phyloP scores from a whole-genome alignment of 2,888 invertebrate species.

The Opisthograptis luteolata region DNA sequence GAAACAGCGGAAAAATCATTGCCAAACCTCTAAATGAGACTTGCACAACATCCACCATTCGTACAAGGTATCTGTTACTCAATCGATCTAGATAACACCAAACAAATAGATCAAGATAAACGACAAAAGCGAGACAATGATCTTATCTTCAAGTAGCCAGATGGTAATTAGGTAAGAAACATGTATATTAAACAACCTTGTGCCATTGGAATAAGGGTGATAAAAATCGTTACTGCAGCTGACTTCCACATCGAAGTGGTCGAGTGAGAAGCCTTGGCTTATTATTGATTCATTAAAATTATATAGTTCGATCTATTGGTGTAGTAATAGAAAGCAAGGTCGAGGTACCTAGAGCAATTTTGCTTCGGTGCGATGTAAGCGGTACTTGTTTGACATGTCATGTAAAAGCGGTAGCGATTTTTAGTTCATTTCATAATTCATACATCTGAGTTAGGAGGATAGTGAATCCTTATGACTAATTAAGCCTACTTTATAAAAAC shows the following conservation, averaged over 20 bases:
- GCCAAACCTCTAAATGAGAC: slow-evolving; percentile 39
- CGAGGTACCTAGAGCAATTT: slow-evolving; percentile 44
- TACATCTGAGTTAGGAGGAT: not conserved
- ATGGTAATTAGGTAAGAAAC: slow-evolving; percentile 53
- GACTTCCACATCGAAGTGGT: slow-evolving; percentile 66
- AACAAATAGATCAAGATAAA: slow-evolving; percentile 71
- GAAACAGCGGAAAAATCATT: slow-evolving; percentile 13
- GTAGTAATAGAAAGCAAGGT: slow-evolving; percentile 80
- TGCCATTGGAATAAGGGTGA: slow-evolving; percentile 9
- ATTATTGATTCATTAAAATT: slow-evolving; percentile 77
- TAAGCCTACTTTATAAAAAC: too few species aligned
- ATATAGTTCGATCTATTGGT: slow-evolving; percentile 62
- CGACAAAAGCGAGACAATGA: slow-evolving; percentile 56
- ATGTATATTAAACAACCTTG: slow-evolving; percentile 9
- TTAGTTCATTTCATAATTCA: not conserved
- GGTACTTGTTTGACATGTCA: slow-evolving; percentile 37
- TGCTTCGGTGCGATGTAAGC: slow-evolving; percentile 48
- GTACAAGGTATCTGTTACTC: slow-evolving; percentile 58
- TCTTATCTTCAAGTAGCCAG: slow-evolving; percentile 60
- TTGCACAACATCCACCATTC: slow-evolving; percentile 52
- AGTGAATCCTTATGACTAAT: not conserved
- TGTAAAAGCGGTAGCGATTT: slow-evolving; percentile 34
- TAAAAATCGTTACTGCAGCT: slow-evolving; percentile 37
- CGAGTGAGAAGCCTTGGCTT: slow-evolving; percentile 70
- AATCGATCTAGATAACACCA: slow-evolving; percentile 65